Evolutionary conservation across 1,140 invertebrate genomes (phyloP).

Genomic region (Lepeophtheirus salmonis): DNA sequence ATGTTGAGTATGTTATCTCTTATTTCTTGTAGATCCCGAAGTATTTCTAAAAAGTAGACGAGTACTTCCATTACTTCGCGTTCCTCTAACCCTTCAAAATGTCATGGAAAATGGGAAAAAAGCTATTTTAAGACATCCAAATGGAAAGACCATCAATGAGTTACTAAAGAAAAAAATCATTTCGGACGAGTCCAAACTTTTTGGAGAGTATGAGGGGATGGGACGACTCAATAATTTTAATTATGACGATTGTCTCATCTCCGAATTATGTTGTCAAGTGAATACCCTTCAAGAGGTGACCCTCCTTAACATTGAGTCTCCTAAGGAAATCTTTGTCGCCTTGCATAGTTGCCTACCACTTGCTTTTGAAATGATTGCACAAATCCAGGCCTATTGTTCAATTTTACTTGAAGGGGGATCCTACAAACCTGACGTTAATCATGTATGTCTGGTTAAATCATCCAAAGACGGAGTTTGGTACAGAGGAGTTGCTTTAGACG

Average conservation of each 20-base stretch:
- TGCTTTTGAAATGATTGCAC: neutral
- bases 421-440: neutral
- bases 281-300: neutral
- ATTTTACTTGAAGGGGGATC: neutral
- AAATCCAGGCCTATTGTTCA: neutral
- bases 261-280: neutral
- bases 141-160: neutral
- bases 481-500: neutral
- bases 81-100: neutral
- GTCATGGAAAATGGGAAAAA: neutral
- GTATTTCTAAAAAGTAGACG: neutral
- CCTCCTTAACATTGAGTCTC: neutral
- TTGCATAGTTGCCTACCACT: neutral
- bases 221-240: neutral
- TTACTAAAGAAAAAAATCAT: neutral
- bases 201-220: neutral
- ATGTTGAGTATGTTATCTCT: too few relatives aligned
- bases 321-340: neutral
- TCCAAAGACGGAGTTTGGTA: neutral
- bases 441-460: neutral
- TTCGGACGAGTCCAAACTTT: neutral
- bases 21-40: neutral
- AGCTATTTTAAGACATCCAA: neutral
- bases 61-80: neutral
- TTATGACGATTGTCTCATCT: neutral